Evolutionary conservation across 1,140 invertebrate genomes (phyloP).

Genomic region (Halesus radiatus): DNA sequence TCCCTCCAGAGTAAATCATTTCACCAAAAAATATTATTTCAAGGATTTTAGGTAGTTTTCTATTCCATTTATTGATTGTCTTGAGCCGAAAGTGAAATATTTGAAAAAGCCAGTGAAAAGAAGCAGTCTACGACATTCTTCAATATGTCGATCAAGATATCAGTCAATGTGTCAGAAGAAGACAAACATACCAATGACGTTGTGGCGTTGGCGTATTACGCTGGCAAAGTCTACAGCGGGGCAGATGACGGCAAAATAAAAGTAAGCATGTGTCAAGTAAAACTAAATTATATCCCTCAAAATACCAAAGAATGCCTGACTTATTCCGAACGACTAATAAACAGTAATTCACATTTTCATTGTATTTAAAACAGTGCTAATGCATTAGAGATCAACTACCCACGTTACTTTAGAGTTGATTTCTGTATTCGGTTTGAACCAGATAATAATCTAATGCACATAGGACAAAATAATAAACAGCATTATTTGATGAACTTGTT

Average conservation of each 20-base stretch:
- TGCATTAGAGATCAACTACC: too few relatives aligned
- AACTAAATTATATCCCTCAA: too few relatives aligned
- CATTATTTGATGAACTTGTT: too few relatives aligned
- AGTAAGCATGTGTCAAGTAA: conserved; percentile 57
- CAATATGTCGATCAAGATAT: conserved; percentile 59
- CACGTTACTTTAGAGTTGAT: too few relatives aligned
- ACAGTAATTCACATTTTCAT: too few relatives aligned
- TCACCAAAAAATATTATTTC: background rate
- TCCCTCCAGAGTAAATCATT: background rate
- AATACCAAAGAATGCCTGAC: too few relatives aligned
- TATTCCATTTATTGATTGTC: conserved; percentile 3
- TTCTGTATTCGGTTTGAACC: too few relatives aligned
- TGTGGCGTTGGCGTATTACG: conserved; percentile 61
- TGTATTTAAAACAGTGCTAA: too few relatives aligned
- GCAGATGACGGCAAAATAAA: conserved; percentile 70
- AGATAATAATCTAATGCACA: too few relatives aligned
- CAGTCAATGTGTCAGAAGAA: conserved; percentile 58
- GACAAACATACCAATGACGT: conserved; percentile 66
- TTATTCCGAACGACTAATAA: too few relatives aligned
- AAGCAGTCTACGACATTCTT: background rate
- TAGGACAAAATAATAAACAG: too few relatives aligned
- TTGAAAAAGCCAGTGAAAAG: conserved; percentile 22
- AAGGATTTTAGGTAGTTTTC: background rate
- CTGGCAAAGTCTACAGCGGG: conserved; percentile 64
- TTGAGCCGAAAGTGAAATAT: conserved; percentile 18